Evolutionary conservation across 1,140 invertebrate species (phyloP), one percentile per base, ranked within the genome.

Genomic region (Penaeus japonicus): DNA sequence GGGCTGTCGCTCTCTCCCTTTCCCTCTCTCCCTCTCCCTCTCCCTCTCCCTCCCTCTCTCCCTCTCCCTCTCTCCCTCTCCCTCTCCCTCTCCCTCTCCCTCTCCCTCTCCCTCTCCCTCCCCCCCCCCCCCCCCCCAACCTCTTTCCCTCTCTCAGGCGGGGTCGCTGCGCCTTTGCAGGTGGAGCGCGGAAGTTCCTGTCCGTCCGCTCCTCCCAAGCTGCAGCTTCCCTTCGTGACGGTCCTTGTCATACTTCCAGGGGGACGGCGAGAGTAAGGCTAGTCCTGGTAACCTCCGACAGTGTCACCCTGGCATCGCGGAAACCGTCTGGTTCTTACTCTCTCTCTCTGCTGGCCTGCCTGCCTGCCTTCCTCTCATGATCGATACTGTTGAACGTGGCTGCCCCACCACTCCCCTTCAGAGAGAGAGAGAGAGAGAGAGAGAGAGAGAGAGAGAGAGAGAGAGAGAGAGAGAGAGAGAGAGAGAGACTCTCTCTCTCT

Each of bases 371-470:
- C 30, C 77, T 35, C 39, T 79, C 47, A 47, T 47, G 47, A 47
- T 47, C 47, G 47, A 47, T 47, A 47, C 47, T 47, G 47, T 47
- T 47, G 47, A 47, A 47, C 15, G 47, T 47, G 47, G 47, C 47
- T 4, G 4, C 47, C 39, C 39, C 39, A 39, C 35, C 35, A 39
- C 39, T 39, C 39, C 4, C 10, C 12, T 24, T 5, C 27, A 35
- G 39, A 12, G 81, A 83, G 81, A 20, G 57, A 83, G 81, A 20
- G 81, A 57, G 57, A 20, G 81, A 83, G 81, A 20, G 47, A 83
- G 54, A 83, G 81, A 54, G 81, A 70, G 81, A 59, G 47, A 83
- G 47, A 54, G 81, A 83, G 47, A 83, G 27, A 7, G 47, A 83
- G 7, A 24, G 47, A 22, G 39, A 7, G n/a, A 12, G 18, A 83